Percentiles rank a stretch among this genome's conserved stretches.
Conservation (phyloP, 2,888 invertebrate genomes). For the Macrophya alboannulata region DNA sequence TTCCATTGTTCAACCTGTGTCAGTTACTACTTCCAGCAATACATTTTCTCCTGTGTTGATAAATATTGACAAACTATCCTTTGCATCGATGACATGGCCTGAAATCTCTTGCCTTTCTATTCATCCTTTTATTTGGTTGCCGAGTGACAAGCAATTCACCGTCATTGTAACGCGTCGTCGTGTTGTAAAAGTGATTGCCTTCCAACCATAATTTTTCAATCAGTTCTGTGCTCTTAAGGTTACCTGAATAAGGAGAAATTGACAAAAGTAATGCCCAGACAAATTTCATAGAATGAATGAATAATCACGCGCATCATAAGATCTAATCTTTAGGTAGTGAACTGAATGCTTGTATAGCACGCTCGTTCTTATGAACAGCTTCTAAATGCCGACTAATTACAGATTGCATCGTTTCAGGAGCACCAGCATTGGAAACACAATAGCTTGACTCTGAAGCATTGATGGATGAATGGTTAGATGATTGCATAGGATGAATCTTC, state of each 20-base stretch:
- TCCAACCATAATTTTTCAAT: constrained; percentile 49
- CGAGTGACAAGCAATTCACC: constrained; percentile 49
- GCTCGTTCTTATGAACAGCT: constrained; percentile 42
- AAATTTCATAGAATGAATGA: constrained; percentile 15
- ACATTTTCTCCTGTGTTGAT: constrained; percentile 49
- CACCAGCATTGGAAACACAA: not conserved
- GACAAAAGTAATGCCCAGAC: constrained; percentile 18
- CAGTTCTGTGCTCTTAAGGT: constrained; percentile 45
- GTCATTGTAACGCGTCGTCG: constrained; percentile 32
- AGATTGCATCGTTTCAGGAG: constrained; percentile 46
- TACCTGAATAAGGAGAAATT: constrained; percentile 45
- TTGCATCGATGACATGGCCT: constrained; percentile 50
- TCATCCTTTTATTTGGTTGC: constrained; percentile 20
- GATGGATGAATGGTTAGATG: not conserved
- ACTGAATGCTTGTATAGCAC: constrained; percentile 41
- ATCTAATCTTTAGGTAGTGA: constrained; percentile 47
- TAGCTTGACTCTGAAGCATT: not conserved
- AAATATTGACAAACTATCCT: constrained; percentile 44
- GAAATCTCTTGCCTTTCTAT: constrained; percentile 32
- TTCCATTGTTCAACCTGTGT: constrained; percentile 22
- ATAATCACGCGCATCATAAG: not conserved
- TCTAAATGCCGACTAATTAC: constrained; percentile 36
- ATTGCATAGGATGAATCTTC: not conserved
- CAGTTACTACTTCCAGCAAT: constrained; percentile 30
- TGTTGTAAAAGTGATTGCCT: constrained; percentile 52